phyloP scores from a whole-genome alignment of 92 coral and sea anemone genomes.

The Bergia sp. region DNA sequence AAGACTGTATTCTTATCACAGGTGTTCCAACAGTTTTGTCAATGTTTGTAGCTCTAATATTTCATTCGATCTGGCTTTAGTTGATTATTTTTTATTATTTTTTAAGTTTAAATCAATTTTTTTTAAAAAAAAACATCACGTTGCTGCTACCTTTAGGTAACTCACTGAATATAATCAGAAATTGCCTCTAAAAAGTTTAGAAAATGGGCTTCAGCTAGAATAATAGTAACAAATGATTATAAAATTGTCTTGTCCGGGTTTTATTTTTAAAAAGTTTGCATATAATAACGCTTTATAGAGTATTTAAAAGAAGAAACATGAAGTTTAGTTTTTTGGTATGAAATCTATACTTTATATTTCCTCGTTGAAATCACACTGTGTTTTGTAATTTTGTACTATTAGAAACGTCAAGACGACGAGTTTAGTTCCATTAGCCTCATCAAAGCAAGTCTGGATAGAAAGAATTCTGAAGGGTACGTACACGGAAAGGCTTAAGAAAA shows the following conservation, averaged over 20 bases:
- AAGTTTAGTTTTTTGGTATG: neutral
- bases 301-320: neutral
- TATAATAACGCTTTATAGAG: neutral
- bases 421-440: constrained; percentile 71
- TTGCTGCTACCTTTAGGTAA: neutral
- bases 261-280: no score
- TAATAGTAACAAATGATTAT: no score
- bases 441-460: constrained; percentile 71
- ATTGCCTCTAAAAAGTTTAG: neutral
- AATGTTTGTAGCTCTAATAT: neutral
- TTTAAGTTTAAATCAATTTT: neutral
- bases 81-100: neutral
- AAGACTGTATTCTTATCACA: neutral
- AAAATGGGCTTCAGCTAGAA: no score
- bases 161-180: neutral
- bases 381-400: neutral
- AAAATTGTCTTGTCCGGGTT: no score
- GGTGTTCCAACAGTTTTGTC: neutral
- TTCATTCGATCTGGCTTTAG: neutral
- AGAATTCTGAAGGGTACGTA: constrained; percentile 64
- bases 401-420: constrained; percentile 1
- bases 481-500: neutral
- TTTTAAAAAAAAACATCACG: no score
- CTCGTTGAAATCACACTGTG: neutral
- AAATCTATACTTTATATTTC: neutral